These are phyloP conservation scores for Cynoglossus semilaevis DNA, from an alignment of 2,113 vertebrate species.

Conservation along the genomic window DNA sequence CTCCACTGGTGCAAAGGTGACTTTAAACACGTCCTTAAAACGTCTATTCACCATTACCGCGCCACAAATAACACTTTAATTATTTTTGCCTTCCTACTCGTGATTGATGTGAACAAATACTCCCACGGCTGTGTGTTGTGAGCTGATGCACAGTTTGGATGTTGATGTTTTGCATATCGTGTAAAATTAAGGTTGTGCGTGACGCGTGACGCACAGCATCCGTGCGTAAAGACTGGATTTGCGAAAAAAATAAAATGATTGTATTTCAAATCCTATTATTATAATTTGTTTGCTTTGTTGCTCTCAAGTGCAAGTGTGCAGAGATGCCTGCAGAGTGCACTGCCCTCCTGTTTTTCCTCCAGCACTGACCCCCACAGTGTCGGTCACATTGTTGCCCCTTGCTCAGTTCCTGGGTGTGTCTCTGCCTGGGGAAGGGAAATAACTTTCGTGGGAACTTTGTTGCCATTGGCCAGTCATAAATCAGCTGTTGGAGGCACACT, in stretches of 20 bases:
- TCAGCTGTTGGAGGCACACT: conserved; percentile 84
- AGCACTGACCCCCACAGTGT: conserved; percentile 26
- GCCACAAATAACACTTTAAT: too few species aligned
- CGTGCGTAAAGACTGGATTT: not conserved
- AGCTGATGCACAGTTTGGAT: too few species aligned
- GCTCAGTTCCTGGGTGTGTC: conserved; percentile 75
- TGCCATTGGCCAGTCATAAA: conserved; percentile 87
- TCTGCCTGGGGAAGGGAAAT: conserved; percentile 77
- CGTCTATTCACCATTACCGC: not conserved
- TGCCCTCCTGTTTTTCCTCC: conserved; percentile 31
- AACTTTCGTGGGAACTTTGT: conserved; percentile 77
- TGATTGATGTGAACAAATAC: too few species aligned
- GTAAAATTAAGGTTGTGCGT: too few species aligned
- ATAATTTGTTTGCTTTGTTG: not conserved
- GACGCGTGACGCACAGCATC: too few species aligned
- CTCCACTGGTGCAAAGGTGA: not conserved
- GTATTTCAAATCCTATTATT: not conserved
- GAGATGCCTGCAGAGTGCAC: conserved; percentile 47
- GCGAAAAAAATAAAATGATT: too few species aligned
- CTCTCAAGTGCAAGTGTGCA: conserved; percentile 14
- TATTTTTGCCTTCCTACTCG: too few species aligned
- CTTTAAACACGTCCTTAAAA: not conserved
- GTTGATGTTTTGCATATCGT: too few species aligned
- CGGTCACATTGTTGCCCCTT: conserved; percentile 23
- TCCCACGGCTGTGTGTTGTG: too few species aligned